These are phyloP conservation scores for Paradoxurus hermaphroditus DNA, from an alignment of 2,113 vertebrate genomes.

Conservation along the genomic window DNA sequence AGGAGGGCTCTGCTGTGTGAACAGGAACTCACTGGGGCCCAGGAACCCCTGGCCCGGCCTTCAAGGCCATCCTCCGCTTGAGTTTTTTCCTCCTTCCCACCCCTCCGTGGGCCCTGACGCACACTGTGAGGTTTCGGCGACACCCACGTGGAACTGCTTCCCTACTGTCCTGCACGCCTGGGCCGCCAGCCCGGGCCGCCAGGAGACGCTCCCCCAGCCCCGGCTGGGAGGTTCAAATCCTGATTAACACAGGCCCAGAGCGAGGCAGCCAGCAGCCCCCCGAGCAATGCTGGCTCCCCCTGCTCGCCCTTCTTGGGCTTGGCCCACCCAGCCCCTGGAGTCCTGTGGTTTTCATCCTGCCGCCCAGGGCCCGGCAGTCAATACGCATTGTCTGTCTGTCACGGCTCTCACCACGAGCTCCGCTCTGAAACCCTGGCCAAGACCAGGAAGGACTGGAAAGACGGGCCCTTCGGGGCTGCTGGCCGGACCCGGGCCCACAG, in stretches of 20 bases:
- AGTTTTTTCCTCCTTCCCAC: not conserved
- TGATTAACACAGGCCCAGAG: not conserved
- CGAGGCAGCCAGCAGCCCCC: no score
- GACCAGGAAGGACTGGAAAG: not conserved
- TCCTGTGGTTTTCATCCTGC: not conserved
- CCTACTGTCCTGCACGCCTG: not conserved
- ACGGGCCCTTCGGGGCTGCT: not conserved
- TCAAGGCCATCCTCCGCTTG: not conserved
- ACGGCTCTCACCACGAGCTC: not conserved
- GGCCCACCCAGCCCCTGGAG: not conserved
- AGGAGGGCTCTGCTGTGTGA: not conserved
- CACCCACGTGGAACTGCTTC: not conserved
- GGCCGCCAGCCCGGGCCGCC: not conserved
- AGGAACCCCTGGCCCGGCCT: not conserved
- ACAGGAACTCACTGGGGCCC: not conserved
- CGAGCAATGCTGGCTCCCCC: not conserved
- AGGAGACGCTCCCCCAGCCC: not conserved
- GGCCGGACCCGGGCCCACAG: not conserved
- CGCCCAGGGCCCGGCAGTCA: not conserved
- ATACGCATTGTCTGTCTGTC: not conserved
- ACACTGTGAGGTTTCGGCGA: accelerated
- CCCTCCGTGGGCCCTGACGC: not conserved
- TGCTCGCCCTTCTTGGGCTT: not conserved
- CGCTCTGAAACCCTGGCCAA: not conserved
- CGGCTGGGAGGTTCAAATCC: not conserved